These are phyloP conservation scores for Melanerpes formicivorus DNA, from an alignment of 2,113 vertebrate genomes.

Conservation along the genomic window DNA sequence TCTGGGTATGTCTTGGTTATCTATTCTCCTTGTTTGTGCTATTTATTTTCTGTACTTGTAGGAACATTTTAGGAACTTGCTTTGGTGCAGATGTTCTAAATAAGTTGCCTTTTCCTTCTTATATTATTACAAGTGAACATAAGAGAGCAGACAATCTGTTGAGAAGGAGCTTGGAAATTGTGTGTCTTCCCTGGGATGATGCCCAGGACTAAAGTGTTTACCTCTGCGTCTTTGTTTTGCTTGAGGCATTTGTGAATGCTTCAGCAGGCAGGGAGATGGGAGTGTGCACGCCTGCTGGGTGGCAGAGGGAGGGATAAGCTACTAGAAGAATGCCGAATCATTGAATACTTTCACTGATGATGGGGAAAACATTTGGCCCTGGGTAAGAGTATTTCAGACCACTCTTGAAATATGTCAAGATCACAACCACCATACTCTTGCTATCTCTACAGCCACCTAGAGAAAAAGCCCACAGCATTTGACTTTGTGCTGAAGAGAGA, in stretches of 20 bases:
- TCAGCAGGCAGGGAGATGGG: neutral
- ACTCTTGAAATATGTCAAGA: neutral
- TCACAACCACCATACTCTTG: neutral
- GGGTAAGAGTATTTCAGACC: neutral
- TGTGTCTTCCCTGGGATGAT: neutral
- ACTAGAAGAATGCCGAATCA: neutral
- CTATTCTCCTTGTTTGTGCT: neutral
- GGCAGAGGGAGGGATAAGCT: conserved; percentile 17
- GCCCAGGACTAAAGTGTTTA: conserved; percentile 33
- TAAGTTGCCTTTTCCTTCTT: neutral
- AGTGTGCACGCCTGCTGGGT: neutral
- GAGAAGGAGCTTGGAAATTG: conserved; percentile 12
- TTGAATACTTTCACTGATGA: neutral
- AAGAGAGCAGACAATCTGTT: neutral
- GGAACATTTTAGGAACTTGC: neutral
- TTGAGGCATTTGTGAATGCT: conserved; percentile 9
- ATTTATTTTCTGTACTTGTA: conserved; percentile 2
- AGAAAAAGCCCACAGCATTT: neutral
- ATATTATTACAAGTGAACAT: neutral
- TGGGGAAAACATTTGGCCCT: conserved; percentile 19
- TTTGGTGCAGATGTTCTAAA: neutral
- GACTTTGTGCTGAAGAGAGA: neutral
- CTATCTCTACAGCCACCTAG: neutral
- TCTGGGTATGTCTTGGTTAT: neutral
- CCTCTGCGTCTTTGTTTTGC: conserved; percentile 12